phyloP scores from a whole-genome alignment of 2,888 invertebrate genomes.

The Drosophila birchii region DNA sequence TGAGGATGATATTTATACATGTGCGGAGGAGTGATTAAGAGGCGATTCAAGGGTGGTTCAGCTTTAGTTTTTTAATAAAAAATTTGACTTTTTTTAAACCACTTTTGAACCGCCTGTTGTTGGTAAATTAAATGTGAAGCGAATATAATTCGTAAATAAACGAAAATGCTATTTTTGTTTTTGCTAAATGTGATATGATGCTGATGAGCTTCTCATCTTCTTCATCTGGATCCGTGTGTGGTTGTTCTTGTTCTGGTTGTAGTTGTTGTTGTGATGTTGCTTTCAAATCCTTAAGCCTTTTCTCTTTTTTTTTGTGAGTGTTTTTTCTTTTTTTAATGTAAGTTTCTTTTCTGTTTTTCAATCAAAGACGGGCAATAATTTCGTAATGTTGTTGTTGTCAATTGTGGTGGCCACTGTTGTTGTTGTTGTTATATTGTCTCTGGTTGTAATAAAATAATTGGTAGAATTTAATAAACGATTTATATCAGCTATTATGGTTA shows the following conservation, averaged over 20 bases:
- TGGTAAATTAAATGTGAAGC: background rate
- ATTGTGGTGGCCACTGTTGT: slow-evolving; percentile 53
- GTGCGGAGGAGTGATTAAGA: slow-evolving; percentile 6
- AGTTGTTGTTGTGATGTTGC: slow-evolving; percentile 24
- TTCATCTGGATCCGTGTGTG: slow-evolving; percentile 18
- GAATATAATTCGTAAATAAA: background rate
- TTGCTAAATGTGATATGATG: slow-evolving; percentile 22
- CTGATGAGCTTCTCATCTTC: slow-evolving; percentile 20
- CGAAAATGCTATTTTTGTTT: slow-evolving; percentile 25
- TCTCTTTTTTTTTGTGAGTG: slow-evolving; percentile 1
- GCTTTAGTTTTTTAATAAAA: background rate
- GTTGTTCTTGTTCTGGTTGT: slow-evolving; percentile 21
- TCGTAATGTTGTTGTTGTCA: slow-evolving; percentile 75
- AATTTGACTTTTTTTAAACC: background rate
- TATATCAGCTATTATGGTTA: slow-evolving; percentile 82
- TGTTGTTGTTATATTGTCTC: slow-evolving; percentile 81
- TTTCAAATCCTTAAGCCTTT: slow-evolving; percentile 29
- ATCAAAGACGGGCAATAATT: slow-evolving; percentile 77
- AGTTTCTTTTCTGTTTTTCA: slow-evolving; percentile 41
- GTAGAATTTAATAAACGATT: slow-evolving; percentile 84
- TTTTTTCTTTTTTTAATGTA: slow-evolving; percentile 10
- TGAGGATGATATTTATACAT: slow-evolving; percentile 7
- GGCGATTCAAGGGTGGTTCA: background rate
- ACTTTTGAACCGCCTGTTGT: slow-evolving; percentile 23
- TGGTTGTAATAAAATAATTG: slow-evolving; percentile 85